Base-by-base conservation (phyloP, 2,113 vertebrate genomes). In the Tretioscincus oriximinensis region DNA sequence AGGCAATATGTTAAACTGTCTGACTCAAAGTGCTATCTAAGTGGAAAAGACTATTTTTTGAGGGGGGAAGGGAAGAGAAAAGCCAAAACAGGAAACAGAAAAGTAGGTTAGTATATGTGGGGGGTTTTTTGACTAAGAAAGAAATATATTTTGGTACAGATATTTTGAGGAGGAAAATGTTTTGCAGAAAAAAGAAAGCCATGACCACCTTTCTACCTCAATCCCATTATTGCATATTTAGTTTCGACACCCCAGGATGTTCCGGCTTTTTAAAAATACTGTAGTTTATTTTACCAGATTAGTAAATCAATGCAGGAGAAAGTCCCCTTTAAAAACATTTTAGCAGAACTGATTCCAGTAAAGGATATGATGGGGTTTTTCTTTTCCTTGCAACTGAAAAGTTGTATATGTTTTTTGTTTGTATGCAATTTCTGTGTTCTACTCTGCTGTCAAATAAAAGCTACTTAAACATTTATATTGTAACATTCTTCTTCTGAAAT, bases 191-290 rank as follows among this genome's bases (percentile, higher is more conserved):
- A 96, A 97, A 95, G 96, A 97, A 98, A 99, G 97, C 97, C 97
- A 97, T 96, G 96, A 97, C 96, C 97, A 96, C 97, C 96, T 99
- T 97, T 98, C 98, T 99, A 99, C 98, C 98, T 99, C 98, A 99
- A 95, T 95, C 91, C 95, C 94, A 89, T 96, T 95, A 94, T 94
- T 92, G 90, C 95, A 94, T 93, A 94, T 93, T 97, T 76, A 88
- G 90, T 88, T 91, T 95, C 93, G 92, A 94, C 94, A 93, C 94
- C 93, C 95, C 93, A 93, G 93, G 93, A 92, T 92, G 89, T 89
- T 78, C 88, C 90, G 80, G 82, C 89, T 84, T 92, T 91, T 91
- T 82, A 85, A 92, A 86, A 41, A 41, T 41, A n/a, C n/a, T n/a
- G 80, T 89, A 73, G 81, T 90, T 89, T 73, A 93, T 94, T 93